These are phyloP conservation scores for Megaceryle torquata DNA, from an alignment of 2,113 vertebrate species.

Conservation along the genomic window DNA sequence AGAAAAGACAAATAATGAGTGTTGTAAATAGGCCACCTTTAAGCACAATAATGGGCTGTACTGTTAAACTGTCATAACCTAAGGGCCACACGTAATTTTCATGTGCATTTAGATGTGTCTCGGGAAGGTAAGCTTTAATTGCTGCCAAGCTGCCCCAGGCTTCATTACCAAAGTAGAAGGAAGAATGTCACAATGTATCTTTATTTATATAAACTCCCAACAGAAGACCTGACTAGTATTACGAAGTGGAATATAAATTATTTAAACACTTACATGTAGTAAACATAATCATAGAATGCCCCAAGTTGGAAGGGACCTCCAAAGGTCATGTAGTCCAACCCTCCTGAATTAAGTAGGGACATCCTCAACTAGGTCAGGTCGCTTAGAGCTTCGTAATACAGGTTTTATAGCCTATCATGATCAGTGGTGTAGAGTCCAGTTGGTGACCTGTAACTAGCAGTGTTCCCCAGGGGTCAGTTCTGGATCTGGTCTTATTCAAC, in stretches of 20 bases:
- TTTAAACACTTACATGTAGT: not conserved
- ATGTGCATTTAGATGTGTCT: not conserved
- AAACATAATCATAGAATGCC: not conserved
- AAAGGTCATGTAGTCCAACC: no score
- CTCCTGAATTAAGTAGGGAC: no score
- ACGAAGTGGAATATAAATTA: not conserved
- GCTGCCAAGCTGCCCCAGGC: not conserved
- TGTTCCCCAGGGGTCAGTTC: no score
- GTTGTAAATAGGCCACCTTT: not conserved
- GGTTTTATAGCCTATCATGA: no score
- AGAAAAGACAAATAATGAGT: not conserved
- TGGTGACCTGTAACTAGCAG: no score
- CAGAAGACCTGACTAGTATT: not conserved
- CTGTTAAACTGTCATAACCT: not conserved
- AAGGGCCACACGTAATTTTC: not conserved
- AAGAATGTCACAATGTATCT: not conserved
- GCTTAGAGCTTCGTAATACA: no score
- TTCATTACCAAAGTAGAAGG: not conserved
- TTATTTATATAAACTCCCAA: not conserved
- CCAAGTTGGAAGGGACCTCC: no score
- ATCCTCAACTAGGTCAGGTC: no score
- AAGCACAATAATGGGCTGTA: not conserved
- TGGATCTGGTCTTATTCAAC: no score
- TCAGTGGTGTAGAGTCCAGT: no score
- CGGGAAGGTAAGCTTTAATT: not conserved